Base-by-base conservation (phyloP, 2,113 vertebrate species). In the Cathartes aura region DNA sequence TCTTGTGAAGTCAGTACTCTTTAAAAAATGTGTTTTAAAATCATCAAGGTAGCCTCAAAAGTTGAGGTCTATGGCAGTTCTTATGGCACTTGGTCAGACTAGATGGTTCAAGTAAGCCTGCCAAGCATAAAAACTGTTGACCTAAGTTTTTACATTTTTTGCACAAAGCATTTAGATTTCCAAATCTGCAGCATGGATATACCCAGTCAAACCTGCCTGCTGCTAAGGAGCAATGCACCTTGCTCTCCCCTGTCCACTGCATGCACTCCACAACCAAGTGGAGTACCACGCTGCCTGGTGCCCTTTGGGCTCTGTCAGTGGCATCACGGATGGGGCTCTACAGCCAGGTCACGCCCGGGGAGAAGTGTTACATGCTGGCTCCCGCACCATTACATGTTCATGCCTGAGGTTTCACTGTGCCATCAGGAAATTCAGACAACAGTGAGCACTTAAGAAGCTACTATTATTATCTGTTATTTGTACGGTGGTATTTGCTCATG, bases 341-440 rank as follows among this genome's bases (percentile, higher is more conserved):
- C 1, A 8, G 26, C 19, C 70, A n/a, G 45, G 12, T 27, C 29
- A 36, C 1, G 2, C 12, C 18, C 1, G 4, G 2, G 9, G 24
- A 62, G 38, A 82, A 29, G 34, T 8, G 62, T 47, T 26, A 29
- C 16, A 27, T 40, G 50, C 53, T 34, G n/a, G 50, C 52, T 72
- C 56, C 64, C 4, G 3, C 52, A 29, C 12, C 42, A 42, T 9
- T 47, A 11, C 29, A 12, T 45, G 60, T 27, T 17, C 32, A 76
- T 53, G 53, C 7, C 15, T 27, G 53, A 92, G 53, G 18, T 83
- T 80, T 68, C 30, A 40, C 47, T 45, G 45, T 4, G 7, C 67
- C 81, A 23, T 45, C 22, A 78, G 40, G 42, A 95, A 86, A 80
- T 40, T 20, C 70, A 82, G 56, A n/a, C 6, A 45, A 56, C 21